phyloP scores from a whole-genome alignment of 30 jellyfish, hydroid and myxozoan genomes.

The Turritopsis rubra region DNA sequence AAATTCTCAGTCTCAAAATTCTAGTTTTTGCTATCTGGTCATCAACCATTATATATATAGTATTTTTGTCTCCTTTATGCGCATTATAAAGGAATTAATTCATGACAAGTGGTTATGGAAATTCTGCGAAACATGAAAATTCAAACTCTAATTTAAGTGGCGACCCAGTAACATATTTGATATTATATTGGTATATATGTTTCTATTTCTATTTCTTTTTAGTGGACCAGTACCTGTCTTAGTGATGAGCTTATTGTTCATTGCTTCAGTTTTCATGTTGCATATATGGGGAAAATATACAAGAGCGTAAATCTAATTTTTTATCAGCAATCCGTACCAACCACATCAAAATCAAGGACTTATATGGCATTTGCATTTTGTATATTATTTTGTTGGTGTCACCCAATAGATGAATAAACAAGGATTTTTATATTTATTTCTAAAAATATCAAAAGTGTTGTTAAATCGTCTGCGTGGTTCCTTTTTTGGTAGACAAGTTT shows the following conservation, averaged over 20 bases:
- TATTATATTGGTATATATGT: no score
- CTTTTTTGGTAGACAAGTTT: no score
- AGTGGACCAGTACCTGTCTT: constrained; percentile 99
- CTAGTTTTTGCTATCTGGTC: no score
- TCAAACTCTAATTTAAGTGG: no score
- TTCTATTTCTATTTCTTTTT: no score
- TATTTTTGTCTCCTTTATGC: no score
- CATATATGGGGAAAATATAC: constrained; percentile 99
- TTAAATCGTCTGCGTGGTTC: neutral
- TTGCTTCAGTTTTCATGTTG: constrained; percentile 94
- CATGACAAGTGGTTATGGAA: no score
- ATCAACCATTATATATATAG: no score
- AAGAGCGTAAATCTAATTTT: constrained; percentile 58
- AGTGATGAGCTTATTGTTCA: constrained; percentile 91
- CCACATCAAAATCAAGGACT: neutral
- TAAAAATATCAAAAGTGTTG: neutral
- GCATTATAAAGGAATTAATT: no score
- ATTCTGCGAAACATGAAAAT: no score
- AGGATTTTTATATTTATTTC: constrained; percentile 1
- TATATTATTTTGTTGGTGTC: constrained; percentile 1
- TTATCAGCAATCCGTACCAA: neutral
- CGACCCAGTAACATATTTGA: no score
- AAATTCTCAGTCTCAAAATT: no score
- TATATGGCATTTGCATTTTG: neutral
- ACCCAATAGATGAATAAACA: neutral